Evolutionary conservation across 2,888 invertebrate species (phyloP), one percentile per base, ranked within the genome.

Genomic region (Drosophila pseudotakahashii): DNA sequence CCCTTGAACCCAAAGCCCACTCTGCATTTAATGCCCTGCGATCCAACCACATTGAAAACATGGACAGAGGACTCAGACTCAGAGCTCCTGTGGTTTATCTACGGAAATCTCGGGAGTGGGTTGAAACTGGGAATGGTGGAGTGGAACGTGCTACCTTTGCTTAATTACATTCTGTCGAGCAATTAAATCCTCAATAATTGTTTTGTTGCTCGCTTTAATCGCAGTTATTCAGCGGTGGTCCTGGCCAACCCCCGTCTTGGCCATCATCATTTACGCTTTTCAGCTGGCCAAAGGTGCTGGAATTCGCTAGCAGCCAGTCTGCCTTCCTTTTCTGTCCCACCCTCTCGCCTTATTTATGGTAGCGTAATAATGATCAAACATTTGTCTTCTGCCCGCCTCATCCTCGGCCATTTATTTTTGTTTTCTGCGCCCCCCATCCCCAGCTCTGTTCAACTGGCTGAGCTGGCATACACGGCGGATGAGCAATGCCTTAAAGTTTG

Each of bases 181-280:
- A 83, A 86, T 84, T 86, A 84, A 83, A 84, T 76, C 81, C 87
- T 81, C 84, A 86, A 86, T 86, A 87, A 84, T 84, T 86, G 87
- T 84, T 86, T 84, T 83, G 82, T 85, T 81, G 80, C 70, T 72
- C 81, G 80, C 81, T 78, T 83, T 81, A 84, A 86, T 78, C 76
- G 78, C 87, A 79, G 87, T 81, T 84, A 86, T 81, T 86, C 84
- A 79, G 83, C 75, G 74, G 69, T 76, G 42, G 55, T 23, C 51
- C 11, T 30, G 61, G 10, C 34, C 41, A 13, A 37, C 42, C 32
- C n/a, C n/a, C n/a, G n/a, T n/a, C n/a, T n/a, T 36, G 39, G 54
- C 32, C 51, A 10, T 44, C 34, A 39, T 57, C 77, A 36, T 67
- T 73, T 59, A 32, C 50, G 54, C 47, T 67, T 59, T 45, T 72